Evolutionary conservation across 2,888 invertebrate species (phyloP).

Genomic region (Cotesia congregata): DNA sequence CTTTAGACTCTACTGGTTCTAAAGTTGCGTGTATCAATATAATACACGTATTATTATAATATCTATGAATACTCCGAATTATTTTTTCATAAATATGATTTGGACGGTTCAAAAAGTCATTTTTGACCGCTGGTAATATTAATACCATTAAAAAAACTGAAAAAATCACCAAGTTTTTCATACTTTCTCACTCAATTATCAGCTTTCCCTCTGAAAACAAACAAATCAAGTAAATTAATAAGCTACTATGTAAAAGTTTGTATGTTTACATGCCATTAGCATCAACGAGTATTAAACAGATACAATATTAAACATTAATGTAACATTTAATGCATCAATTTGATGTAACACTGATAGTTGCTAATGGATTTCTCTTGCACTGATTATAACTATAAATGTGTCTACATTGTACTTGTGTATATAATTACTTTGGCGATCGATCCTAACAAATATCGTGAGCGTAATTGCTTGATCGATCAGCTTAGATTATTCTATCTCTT

Average conservation of each 20-base stretch:
- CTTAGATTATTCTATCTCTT: background rate
- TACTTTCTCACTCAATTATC: background rate
- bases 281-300: too few relatives aligned
- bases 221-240: too few relatives aligned
- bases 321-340: background rate
- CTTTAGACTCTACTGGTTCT: constrained; percentile 53
- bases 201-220: too few relatives aligned
- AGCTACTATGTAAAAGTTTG: too few relatives aligned
- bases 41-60: constrained; percentile 66
- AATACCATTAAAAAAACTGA: constrained; percentile 32
- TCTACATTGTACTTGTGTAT: background rate
- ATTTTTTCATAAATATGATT: constrained; percentile 56
- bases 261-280: too few relatives aligned
- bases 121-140: constrained; percentile 7
- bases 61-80: constrained; percentile 59
- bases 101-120: constrained; percentile 54
- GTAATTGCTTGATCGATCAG: background rate
- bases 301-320: too few relatives aligned
- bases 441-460: background rate
- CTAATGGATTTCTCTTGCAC: background rate
- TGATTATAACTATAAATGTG: too few relatives aligned
- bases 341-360: background rate
- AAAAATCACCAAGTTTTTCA: constrained; percentile 23
- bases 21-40: constrained; percentile 59
- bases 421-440: background rate